These are phyloP conservation scores for Ceramica pisi DNA, from an alignment of 2,888 invertebrate genomes.

Conservation along the genomic window DNA sequence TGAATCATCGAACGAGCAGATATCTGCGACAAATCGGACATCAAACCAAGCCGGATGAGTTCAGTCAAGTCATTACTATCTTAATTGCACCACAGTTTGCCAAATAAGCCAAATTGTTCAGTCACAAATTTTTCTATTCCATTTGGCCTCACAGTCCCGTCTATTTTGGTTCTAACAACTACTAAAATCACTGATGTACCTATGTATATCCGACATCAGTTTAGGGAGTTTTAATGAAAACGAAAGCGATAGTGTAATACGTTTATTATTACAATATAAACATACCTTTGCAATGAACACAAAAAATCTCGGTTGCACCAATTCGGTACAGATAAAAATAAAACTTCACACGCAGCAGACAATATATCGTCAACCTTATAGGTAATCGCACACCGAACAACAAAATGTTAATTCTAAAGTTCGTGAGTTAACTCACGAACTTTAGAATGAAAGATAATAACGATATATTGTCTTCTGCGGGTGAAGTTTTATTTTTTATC, in stretches of 20 bases:
- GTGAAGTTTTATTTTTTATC: too few species aligned
- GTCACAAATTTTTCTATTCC: neutral
- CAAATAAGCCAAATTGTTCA: neutral
- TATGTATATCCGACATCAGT: neutral
- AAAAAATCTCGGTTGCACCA: neutral
- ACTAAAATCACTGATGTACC: neutral
- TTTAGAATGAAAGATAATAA: too few species aligned
- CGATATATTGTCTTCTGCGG: too few species aligned
- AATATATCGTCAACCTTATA: too few species aligned
- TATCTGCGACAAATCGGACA: neutral
- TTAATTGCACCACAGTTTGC: neutral
- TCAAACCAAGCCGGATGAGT: neutral
- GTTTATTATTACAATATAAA: neutral
- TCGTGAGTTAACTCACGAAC: too few species aligned
- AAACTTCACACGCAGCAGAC: too few species aligned
- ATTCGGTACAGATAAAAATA: neutral
- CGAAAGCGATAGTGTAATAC: too few species aligned
- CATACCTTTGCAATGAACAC: neutral
- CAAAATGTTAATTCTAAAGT: too few species aligned
- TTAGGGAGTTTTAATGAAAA: neutral
- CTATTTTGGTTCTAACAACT: neutral
- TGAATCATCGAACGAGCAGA: neutral
- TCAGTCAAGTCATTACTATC: neutral
- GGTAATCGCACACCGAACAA: too few species aligned
- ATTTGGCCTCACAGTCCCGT: neutral